Conservation (phyloP, 2,797 vertebrate species). For the Epinephelus malabaricus region DNA sequence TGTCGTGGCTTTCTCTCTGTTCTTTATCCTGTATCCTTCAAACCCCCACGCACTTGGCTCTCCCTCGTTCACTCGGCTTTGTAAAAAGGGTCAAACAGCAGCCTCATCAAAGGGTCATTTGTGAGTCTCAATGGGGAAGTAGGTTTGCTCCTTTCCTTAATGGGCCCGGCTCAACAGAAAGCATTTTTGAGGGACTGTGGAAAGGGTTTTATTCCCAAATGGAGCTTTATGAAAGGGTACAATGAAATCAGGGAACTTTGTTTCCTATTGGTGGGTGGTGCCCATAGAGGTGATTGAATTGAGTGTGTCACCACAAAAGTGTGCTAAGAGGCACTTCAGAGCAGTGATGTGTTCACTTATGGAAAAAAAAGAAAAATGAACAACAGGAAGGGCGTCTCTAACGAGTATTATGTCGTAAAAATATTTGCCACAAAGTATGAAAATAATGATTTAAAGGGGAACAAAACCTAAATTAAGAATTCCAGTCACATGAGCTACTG, state of each 20-base stretch:
- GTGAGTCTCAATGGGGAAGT: constrained; percentile 73
- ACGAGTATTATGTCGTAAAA: constrained; percentile 12
- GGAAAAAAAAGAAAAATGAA: constrained; percentile 37
- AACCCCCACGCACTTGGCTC: constrained; percentile 40
- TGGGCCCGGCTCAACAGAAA: constrained; percentile 67
- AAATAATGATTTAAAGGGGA: constrained; percentile 20
- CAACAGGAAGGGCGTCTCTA: constrained; percentile 8
- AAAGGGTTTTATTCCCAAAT: constrained; percentile 63
- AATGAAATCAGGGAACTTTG: constrained; percentile 72
- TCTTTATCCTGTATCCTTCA: constrained; percentile 62
- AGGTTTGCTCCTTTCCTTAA: constrained; percentile 67
- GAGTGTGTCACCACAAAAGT: constrained; percentile 39
- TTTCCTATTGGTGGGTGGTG: constrained; percentile 61
- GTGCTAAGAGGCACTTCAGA: constrained; percentile 60
- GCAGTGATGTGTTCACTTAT: constrained; percentile 13
- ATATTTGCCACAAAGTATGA: constrained; percentile 40
- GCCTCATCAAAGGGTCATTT: constrained; percentile 81
- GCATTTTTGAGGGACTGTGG: constrained; percentile 40
- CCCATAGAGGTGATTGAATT: constrained; percentile 47
- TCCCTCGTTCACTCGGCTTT: constrained; percentile 58
- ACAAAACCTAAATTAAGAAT: too few relatives aligned
- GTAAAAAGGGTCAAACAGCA: constrained; percentile 77
- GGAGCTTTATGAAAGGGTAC: constrained; percentile 63
- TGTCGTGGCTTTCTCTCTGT: constrained; percentile 53
- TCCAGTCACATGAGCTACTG: too few relatives aligned